Evolutionary conservation across 23 tunicate genomes (phyloP).

Genomic region (Styela plicata): DNA sequence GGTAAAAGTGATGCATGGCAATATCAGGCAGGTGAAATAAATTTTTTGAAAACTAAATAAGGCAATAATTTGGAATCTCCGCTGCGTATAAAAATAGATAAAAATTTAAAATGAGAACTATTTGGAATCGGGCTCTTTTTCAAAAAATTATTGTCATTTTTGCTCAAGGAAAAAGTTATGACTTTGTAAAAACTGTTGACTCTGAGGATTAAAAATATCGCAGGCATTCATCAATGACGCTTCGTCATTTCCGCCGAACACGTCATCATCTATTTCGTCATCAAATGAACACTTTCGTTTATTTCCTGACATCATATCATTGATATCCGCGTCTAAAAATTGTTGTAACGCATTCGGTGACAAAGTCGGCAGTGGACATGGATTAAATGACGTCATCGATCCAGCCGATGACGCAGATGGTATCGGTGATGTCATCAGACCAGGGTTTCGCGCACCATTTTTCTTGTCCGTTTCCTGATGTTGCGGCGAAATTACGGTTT

Average conservation of each 20-base stretch:
- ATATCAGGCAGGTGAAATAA: too few relatives aligned
- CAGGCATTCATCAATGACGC: constrained; percentile 3
- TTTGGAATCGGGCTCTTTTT: not conserved
- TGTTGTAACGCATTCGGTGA: constrained; percentile 36
- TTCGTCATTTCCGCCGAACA: constrained; percentile 20
- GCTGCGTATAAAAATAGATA: too few relatives aligned
- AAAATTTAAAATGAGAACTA: not conserved
- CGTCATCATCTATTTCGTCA: constrained; percentile 58
- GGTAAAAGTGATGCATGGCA: too few relatives aligned
- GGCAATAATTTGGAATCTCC: too few relatives aligned
- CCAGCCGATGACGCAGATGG: not conserved
- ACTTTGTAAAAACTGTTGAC: not conserved
- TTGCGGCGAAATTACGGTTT: too few relatives aligned
- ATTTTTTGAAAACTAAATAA: too few relatives aligned
- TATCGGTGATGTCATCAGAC: not conserved
- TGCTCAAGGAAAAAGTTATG: not conserved
- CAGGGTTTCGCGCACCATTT: too few relatives aligned
- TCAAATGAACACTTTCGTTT: constrained; percentile 26
- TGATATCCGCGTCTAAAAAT: constrained; percentile 24
- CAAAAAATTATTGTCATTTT: not conserved
- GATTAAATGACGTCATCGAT: constrained; percentile 10
- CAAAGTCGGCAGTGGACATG: constrained; percentile 27
- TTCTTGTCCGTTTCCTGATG: too few relatives aligned
- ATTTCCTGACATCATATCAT: constrained; percentile 1
- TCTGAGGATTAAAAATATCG: not conserved